Evolutionary conservation across 1,140 invertebrate species (phyloP), one percentile per base, ranked within the genome.

Genomic region (Cydia pomonella): DNA sequence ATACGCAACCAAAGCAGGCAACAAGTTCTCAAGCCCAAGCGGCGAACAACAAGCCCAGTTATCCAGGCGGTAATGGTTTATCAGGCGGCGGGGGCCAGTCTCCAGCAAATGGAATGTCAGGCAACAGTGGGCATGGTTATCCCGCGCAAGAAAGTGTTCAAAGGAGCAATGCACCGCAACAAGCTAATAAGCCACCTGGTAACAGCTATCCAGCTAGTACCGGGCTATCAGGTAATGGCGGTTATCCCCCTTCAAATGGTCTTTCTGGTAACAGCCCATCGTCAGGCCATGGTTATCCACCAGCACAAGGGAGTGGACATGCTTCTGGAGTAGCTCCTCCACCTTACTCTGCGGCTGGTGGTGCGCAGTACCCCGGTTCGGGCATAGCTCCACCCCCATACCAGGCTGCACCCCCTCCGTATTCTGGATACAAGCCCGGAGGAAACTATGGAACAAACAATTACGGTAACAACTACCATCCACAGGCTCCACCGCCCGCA

Each of bases 1-100:
- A 80, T 69, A 84, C 76, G 78, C 82, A 80, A 77, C 79, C 83
- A 16, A 90, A 89, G 77, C 82, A 83, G 74, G 69, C 82, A 21
- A 62, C 78, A 47, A 71, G 77, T 16, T 74, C 87, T 72, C 84
- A 87, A 85, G 86, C 21, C 7, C 73, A 74, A 63, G 38, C 41
- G 38, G 21, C 38, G 13, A 64, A 41, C 53, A 64, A 21, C 33
- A 74, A 74, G n/a, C 38, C 59, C 27, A 73, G 41, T 23, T 69
- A 69, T 23, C 64, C 64, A 9, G 25, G 33, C 16, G 29, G 64
- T 7, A 69, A 69, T 33, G 64, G 64, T 33, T 38, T 33, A 18
- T 33, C 64, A 33, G 64, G 64, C 7, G 41, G 29, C n/a, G 64
- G 64, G 16, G 72, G 41, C 13, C 41, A 73, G n/a, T 18, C 72